A percentile compares a stretch with the other conserved stretches of the same genome.
Conservation (phyloP, 1,140 invertebrate genomes). For the Drosophila asahinai region DNA sequence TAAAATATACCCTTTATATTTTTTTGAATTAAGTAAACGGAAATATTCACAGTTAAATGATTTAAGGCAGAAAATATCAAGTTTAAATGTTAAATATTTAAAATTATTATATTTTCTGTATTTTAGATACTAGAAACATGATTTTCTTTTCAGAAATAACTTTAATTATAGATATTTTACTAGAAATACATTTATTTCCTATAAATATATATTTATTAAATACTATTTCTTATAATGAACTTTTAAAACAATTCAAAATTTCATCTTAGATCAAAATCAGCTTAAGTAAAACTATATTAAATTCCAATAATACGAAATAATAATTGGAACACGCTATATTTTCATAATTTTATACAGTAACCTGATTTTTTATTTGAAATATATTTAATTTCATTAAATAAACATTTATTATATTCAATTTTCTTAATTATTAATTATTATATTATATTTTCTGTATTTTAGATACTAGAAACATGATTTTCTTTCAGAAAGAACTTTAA, state of each 20-base stretch:
- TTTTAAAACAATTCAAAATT: neutral
- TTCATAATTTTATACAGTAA: neutral
- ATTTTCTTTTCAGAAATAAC: no score
- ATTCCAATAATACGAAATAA: conserved; percentile 4
- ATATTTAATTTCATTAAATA: neutral
- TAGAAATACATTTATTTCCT: neutral
- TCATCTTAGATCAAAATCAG: neutral
- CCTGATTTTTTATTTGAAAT: neutral
- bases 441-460: no score
- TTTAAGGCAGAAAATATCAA: no score
- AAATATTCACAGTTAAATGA: no score
- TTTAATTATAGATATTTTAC: neutral
- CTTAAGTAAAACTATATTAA: conserved; percentile 11
- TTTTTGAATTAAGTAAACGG: neutral
- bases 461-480: no score
- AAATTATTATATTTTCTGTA: no score
- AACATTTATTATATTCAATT: no score
- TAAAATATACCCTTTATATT: neutral
- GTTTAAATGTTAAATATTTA: no score
- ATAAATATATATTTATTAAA: neutral
- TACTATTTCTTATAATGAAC: neutral
- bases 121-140: no score
- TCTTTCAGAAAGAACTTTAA: no score
- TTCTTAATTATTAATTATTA: no score
- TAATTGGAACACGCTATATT: neutral